Conservation (phyloP, 2,888 invertebrate species). For the Frankliniella fusca region DNA sequence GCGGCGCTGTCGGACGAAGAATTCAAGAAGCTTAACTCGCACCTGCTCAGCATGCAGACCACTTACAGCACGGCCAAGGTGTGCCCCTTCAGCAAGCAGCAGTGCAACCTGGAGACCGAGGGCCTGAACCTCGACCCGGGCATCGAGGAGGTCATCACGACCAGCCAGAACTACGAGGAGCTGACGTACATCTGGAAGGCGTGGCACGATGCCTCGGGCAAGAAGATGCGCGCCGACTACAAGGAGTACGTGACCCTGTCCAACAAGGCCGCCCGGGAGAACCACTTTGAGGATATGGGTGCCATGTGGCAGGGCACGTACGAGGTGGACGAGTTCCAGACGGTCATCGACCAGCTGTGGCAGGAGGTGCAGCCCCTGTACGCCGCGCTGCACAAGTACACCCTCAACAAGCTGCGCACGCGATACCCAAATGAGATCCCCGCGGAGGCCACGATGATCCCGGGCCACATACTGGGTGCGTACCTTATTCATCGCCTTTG, state of each 20-base stretch:
- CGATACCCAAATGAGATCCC: constrained; percentile 76
- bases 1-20: constrained; percentile 48
- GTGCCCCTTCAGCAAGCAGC: constrained; percentile 78
- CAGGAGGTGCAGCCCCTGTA: constrained; percentile 80
- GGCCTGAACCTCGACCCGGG: constrained; percentile 74
- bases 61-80: constrained; percentile 81
- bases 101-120: constrained; percentile 56
- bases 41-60: constrained; percentile 61
- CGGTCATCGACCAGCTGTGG: constrained; percentile 79
- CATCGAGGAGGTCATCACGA: constrained; percentile 65
- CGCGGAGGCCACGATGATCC: constrained; percentile 73
- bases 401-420: constrained; percentile 74
- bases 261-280: constrained; percentile 72
- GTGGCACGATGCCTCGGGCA: constrained; percentile 81
- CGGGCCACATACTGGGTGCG: constrained; percentile 73
- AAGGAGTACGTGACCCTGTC: constrained; percentile 74
- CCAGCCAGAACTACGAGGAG: constrained; percentile 81
- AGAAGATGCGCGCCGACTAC: constrained; percentile 71
- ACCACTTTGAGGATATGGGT: constrained; percentile 81
- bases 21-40: constrained; percentile 42
- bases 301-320: constrained; percentile 87
- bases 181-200: constrained; percentile 83
- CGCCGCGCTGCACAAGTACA: constrained; percentile 82
- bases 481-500: too few species aligned
- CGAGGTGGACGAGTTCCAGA: constrained; percentile 68